Conservation (phyloP, 2,797 vertebrate species). For the Halcyon leucocephala region DNA sequence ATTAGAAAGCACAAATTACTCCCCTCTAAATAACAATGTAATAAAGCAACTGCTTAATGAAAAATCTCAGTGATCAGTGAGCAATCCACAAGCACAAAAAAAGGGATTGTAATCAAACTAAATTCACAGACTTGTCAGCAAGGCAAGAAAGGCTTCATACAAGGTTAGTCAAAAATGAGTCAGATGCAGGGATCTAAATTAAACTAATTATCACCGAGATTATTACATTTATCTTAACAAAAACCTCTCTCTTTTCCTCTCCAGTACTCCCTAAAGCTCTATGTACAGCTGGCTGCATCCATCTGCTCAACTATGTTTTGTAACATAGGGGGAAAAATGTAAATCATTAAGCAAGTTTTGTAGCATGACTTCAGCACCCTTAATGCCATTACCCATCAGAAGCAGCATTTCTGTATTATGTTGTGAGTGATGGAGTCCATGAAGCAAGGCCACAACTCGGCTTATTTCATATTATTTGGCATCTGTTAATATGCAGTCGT, state of each 20-base stretch:
- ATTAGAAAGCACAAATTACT: slow-evolving; percentile 65
- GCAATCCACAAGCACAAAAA: slow-evolving; percentile 44
- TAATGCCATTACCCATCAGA: neutral
- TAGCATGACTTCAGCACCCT: slow-evolving; percentile 28
- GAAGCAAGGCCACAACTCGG: neutral
- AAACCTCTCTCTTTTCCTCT: slow-evolving; percentile 45
- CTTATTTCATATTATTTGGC: neutral
- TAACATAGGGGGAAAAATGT: slow-evolving; percentile 15
- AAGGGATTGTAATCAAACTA: slow-evolving; percentile 39
- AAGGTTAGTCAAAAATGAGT: slow-evolving; percentile 61
- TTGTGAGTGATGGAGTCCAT: neutral
- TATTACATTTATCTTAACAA: slow-evolving; percentile 71
- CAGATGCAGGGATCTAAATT: slow-evolving; percentile 58
- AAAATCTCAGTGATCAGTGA: slow-evolving; percentile 57
- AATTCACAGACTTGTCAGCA: slow-evolving; percentile 13
- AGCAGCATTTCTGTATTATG: neutral
- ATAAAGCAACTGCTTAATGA: slow-evolving; percentile 67
- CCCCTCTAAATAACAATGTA: slow-evolving; percentile 50
- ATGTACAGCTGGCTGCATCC: slow-evolving; percentile 64
- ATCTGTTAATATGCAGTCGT: neutral
- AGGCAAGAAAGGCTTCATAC: slow-evolving; percentile 40
- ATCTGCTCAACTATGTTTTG: slow-evolving; percentile 60
- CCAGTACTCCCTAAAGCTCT: slow-evolving; percentile 62
- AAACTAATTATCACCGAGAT: slow-evolving; percentile 71
- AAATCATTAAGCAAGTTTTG: slow-evolving; percentile 44